These are phyloP conservation scores for Quadroppia sp. DNA, from an alignment of 2,888 invertebrate genomes.

Conservation along the genomic window DNA sequence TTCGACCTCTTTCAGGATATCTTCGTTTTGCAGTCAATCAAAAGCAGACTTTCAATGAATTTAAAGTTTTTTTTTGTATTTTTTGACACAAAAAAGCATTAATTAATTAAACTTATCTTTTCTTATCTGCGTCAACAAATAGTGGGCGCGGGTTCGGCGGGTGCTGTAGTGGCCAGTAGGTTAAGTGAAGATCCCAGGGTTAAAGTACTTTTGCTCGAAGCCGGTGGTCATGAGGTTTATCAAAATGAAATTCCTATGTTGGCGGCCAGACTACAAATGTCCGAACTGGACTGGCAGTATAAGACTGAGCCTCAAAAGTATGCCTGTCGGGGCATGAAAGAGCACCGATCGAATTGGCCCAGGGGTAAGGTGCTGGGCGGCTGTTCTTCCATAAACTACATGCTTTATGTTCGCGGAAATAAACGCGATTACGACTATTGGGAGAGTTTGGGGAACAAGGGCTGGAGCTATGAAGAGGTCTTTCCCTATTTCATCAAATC, in stretches of 20 bases:
- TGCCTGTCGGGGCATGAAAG: slow-evolving; percentile 48
- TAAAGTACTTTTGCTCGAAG: slow-evolving; percentile 51
- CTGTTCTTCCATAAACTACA: slow-evolving; percentile 79
- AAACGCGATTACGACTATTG: slow-evolving; percentile 79
- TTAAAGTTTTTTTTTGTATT: no score
- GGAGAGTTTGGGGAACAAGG: slow-evolving; percentile 76
- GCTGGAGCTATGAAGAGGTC: slow-evolving; percentile 64
- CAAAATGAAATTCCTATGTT: slow-evolving; percentile 84
- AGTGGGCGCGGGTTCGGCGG: slow-evolving; percentile 49
- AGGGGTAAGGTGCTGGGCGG: slow-evolving; percentile 86
- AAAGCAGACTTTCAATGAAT: no score
- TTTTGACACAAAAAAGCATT: background rate
- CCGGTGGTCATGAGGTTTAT: slow-evolving; percentile 60
- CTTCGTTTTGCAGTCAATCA: background rate
- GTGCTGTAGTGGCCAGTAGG: slow-evolving; percentile 50
- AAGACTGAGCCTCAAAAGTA: slow-evolving; percentile 49
- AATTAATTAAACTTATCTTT: background rate
- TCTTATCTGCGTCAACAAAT: no score
- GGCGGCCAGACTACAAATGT: slow-evolving; percentile 51
- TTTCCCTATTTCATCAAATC: slow-evolving; percentile 49
- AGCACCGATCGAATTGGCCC: slow-evolving; percentile 62
- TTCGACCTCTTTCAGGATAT: slow-evolving; percentile 1
- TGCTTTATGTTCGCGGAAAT: slow-evolving; percentile 87
- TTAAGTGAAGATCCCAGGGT: slow-evolving; percentile 49
- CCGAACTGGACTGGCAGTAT: slow-evolving; percentile 50